Percentiles rank a stretch among this genome's conserved stretches.
These are phyloP conservation scores for Artibeus lituratus DNA, from an alignment of 2,797 vertebrate species.

Conservation along the genomic window DNA sequence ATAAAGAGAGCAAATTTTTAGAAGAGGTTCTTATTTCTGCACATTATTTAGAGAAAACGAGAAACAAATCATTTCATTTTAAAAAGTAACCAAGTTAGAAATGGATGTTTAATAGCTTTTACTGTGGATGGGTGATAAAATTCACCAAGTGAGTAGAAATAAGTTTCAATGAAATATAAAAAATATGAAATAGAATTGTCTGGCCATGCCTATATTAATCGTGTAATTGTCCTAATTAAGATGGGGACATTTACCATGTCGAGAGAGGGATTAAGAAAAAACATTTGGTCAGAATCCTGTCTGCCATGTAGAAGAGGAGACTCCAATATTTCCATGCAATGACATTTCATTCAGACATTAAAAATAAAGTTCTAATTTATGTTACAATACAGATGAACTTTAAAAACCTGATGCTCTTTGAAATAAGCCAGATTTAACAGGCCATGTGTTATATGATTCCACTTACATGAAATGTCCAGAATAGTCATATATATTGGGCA, in stretches of 20 bases:
- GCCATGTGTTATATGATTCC: background rate
- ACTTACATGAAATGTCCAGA: too few species aligned
- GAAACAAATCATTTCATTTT: background rate
- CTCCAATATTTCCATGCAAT: background rate
- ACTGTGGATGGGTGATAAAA: background rate
- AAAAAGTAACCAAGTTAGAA: background rate
- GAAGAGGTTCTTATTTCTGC: background rate
- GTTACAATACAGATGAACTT: background rate
- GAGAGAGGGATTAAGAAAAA: background rate
- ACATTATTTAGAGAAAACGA: background rate
- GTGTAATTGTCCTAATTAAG: background rate
- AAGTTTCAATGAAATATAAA: background rate
- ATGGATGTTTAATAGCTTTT: background rate
- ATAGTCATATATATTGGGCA: too few species aligned
- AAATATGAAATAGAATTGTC: background rate
- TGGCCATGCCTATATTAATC: background rate
- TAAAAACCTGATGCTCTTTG: background rate
- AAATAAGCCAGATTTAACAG: background rate
- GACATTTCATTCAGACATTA: background rate
- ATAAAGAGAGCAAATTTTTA: background rate
- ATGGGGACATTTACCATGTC: background rate
- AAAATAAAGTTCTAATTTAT: background rate
- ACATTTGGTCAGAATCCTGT: background rate
- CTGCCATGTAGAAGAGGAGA: background rate
- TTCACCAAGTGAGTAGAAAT: background rate